Base-by-base conservation (phyloP, 2,797 vertebrate genomes). In the Silurus lanzhouensis region DNA sequence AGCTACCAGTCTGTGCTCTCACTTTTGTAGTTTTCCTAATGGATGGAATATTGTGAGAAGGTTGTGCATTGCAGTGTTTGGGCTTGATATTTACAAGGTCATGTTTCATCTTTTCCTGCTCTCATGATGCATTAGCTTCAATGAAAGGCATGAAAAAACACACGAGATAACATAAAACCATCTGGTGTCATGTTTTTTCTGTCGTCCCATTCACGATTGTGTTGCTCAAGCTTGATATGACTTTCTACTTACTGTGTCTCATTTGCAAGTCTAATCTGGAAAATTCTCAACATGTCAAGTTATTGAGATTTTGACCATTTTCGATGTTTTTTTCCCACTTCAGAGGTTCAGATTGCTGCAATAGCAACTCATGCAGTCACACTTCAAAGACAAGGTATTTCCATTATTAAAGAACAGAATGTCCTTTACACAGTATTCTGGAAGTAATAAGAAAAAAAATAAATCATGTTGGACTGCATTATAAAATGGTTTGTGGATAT, bases 261-360 rank as follows among this genome's bases (percentile, higher is more conserved):
- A 63, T 80, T 48, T 85, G 15, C 20, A 61, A 78, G 68, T 79
- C 83, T 61, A 79, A 79, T 70, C 10, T 38, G 17, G 9, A 44
- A 14, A 75, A 55, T 25, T 75, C 48, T 76, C 15, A 31, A 48
- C 20, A 61, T 38, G 52, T 9, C 76, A 15, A 5, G 31, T 60
- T 60, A 46, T 22, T 71, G 67, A 61, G 8, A 72, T 72, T 72
- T 38, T 60, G 7, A 63, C 46, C 19, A 46, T 72, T 57, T 67
- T 84, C 57, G 2, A 12, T 31, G 13, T 46, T 81, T 83, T 82
- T 82, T 52, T 57, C 6, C 5, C 6, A 1, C 83, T 85, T 20
- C 88, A 95, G 94, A 90, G 84, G 90, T 93, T 0, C 92, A 94
- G 27, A 92, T 94, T 88, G 94, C 94, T 0, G 85, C 95, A 84